Conservation (phyloP, 2,888 invertebrate species). For the Dendrolimus pini region DNA sequence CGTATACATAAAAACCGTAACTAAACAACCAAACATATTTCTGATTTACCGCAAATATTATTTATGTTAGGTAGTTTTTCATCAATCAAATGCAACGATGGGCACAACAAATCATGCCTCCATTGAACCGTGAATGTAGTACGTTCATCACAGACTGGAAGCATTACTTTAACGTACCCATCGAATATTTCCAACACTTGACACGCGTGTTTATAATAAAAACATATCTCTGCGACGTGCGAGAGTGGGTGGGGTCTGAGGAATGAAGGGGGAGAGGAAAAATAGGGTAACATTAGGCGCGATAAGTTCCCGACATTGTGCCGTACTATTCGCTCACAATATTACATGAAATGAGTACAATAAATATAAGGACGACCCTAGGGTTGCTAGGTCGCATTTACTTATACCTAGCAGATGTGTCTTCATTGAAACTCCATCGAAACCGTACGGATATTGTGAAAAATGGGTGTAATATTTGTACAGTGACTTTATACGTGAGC, state of each 20-base stretch:
- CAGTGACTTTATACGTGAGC: too few relatives aligned
- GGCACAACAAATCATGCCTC: conserved; percentile 31
- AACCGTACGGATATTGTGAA: too few relatives aligned
- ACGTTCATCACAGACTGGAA: conserved; percentile 36
- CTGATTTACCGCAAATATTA: background rate
- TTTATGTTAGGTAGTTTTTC: conserved; percentile 10
- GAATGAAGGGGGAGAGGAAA: conserved; percentile 18
- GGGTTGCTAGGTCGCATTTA: background rate
- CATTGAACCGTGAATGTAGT: conserved; percentile 43
- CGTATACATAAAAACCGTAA: background rate
- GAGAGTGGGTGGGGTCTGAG: conserved; percentile 7
- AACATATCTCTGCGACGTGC: conserved; percentile 46
- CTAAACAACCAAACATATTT: background rate
- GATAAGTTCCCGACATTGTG: conserved; percentile 56
- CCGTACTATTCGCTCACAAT: conserved; percentile 49
- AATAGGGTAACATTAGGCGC: conserved; percentile 55
- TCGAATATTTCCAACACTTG: conserved; percentile 55
- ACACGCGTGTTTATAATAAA: conserved; percentile 67
- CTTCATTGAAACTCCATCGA: too few relatives aligned
- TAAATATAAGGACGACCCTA: conserved; percentile 35
- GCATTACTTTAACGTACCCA: conserved; percentile 50
- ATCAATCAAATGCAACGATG: conserved; percentile 32
- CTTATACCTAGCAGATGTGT: too few relatives aligned
- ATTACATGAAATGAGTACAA: conserved; percentile 48
- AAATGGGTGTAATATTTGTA: too few relatives aligned